Base-by-base conservation (phyloP, 2,113 vertebrate species). In the Gasterosteus nipponicus region DNA sequence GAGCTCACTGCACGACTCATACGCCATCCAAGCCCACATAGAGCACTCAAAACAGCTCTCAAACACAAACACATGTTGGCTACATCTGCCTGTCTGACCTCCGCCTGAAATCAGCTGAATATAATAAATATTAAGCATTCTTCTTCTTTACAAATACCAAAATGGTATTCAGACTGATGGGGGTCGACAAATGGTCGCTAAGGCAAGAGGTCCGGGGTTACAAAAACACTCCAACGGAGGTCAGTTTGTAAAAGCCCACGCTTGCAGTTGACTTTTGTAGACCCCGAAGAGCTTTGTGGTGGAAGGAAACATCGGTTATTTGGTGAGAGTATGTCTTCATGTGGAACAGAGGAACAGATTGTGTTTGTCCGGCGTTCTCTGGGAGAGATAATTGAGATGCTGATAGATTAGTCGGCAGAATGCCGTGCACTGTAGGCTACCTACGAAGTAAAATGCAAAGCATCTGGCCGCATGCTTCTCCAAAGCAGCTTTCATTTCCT, bases 41-140 rank as follows among this genome's bases (percentile, higher is more conserved):
- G 35, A 67, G 59, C 22, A 19, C 42, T 81, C 70, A 70, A 35
- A 79, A 51, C 6, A n/a, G 53, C 16, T 0, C 38, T 57, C 10
- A 83, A 82, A 85, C 67, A 77, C 78, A 73, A 87, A 75, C 89
- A 89, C 59, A 59, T 85, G 86, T 54, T 31, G 56, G 29, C 56
- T 33, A 72, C 63, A 73, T 86, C 65, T 87, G 81, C 62, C 65
- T 11, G n/a, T 80, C 44, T 69, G 76, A 60, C 7, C 38, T 58
- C 46, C 42, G 68, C 33, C 29, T 62, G 51, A 76, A 62, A 82
- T 58, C 10, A 51, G 46, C 59, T 70, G 73, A 44, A 47, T 61
- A 16, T 64, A 62, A 41, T 51, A n/a, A 62, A 69, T 75, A 56
- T 63, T 47, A 47, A 54, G n/a, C 12, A 62, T 76, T 33, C 10